Base-by-base conservation (phyloP, 2,797 vertebrate species). In the Enteromius fasciolatus region DNA sequence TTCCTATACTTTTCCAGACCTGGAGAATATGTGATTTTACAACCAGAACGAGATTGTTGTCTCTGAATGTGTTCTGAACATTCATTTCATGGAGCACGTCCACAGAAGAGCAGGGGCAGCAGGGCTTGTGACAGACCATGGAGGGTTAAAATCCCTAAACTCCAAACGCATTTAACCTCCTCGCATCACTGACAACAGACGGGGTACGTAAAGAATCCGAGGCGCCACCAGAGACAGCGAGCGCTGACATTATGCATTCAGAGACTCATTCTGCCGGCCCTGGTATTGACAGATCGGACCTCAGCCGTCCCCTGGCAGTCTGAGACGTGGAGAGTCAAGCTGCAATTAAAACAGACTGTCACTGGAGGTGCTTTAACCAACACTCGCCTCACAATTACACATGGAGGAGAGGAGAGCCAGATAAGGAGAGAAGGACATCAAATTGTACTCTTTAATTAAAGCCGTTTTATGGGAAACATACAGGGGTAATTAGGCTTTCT, bases 261-360 rank as follows among this genome's bases (percentile, higher is more conserved):
- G 74, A 20, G 79, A 82, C 76, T 76, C 66, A 15, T 67, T 50
- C 33, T 64, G 63, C 12, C 14, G 28, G 50, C 80, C 59, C 81
- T 54, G 36, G 17, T 80, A 52, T 79, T 72, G 54, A 54, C 31
- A 11, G 63, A 72, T 75, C 25, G 25, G 85, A 81, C 81, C 73
- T 25, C 48, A 25, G 31, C 33, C 6, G 2, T 52, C 82, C 72
- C 61, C 61, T 18, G 66, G 54, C 74, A 73, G 52, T 25, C 74
- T 4, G 48, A 83, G 46, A 90, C 87, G 88, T 86, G 87, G 84
- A 78, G 90, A 93, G 90, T 92, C 90, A 92, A 92, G 90, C 89
- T 91, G 90, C 90, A 93, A 93, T 94, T 93, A 93, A 92, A 92
- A 91, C 41, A 44, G 69, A 23, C 81, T 75, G 74, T 83, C 69